Percentiles rank a stretch among this genome's conserved stretches.
phyloP scores from a whole-genome alignment of 2,888 invertebrate genomes.

The Alsophila aescularia region DNA sequence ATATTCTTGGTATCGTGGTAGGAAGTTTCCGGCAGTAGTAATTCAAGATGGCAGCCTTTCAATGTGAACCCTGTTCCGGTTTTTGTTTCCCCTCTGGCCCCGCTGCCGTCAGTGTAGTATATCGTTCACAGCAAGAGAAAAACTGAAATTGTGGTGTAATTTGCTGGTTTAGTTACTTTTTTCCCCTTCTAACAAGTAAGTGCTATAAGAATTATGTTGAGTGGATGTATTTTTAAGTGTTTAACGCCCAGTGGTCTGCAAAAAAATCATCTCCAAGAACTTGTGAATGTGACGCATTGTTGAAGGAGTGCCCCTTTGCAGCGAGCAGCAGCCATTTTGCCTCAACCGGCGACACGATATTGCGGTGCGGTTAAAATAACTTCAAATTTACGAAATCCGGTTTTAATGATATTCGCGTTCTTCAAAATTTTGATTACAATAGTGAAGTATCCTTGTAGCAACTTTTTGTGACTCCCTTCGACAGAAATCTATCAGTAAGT shows the following conservation, averaged over 20 bases:
- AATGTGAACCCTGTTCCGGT: conserved; percentile 83
- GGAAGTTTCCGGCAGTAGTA: conserved; percentile 40
- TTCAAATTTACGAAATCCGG: conserved; percentile 41
- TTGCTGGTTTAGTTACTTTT: conserved; percentile 82
- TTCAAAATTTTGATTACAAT: conserved; percentile 30
- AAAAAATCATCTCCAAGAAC: conserved; percentile 56
- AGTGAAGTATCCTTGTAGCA: conserved; percentile 21
- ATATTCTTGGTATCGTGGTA: conserved; percentile 32
- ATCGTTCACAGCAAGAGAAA: conserved; percentile 84
- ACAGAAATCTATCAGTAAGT: conserved; percentile 55
- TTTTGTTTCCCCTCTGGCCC: conserved; percentile 84
- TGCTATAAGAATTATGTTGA: conserved; percentile 64
- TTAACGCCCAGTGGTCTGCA: conserved; percentile 52
- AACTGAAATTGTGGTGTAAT: conserved; percentile 81
- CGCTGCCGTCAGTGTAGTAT: conserved; percentile 83
- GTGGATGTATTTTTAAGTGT: conserved; percentile 64
- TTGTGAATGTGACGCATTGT: conserved; percentile 86
- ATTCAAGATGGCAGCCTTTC: conserved; percentile 68
- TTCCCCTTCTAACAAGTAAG: conserved; percentile 85
- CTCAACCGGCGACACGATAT: conserved; percentile 82
- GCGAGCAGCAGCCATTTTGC: conserved; percentile 86
- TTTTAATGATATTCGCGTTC: conserved; percentile 30
- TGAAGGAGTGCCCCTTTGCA: conserved; percentile 85
- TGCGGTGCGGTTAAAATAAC: conserved; percentile 71
- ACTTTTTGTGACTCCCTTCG: conserved; percentile 22